Evolutionary conservation across 2,113 vertebrate genomes (phyloP).

Genomic region (Chrysemys picta): DNA sequence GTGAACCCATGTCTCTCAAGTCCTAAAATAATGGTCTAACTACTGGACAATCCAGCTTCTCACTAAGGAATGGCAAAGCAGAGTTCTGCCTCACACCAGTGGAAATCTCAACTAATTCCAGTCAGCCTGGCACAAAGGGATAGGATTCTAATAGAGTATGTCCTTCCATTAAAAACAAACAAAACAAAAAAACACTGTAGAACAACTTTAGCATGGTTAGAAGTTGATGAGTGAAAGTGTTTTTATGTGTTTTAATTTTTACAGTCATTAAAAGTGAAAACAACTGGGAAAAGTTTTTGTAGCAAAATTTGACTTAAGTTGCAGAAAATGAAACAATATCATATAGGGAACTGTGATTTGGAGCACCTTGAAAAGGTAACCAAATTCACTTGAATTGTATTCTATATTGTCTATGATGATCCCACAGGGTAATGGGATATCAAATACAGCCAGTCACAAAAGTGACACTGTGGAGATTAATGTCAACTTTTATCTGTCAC

Average conservation of each 20-base stretch:
- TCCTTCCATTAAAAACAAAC: background rate
- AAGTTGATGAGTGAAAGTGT: background rate
- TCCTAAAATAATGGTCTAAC: background rate
- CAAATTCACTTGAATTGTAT: slow-evolving; percentile 5
- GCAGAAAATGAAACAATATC: slow-evolving; percentile 16
- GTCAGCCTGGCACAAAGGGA: background rate
- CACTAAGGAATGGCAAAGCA: too few relatives aligned
- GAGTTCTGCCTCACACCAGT: background rate
- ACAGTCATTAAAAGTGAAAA: background rate
- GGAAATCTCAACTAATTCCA: background rate
- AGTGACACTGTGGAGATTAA: slow-evolving; percentile 31
- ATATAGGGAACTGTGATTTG: background rate
- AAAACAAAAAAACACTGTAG: background rate
- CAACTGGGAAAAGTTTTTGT: background rate
- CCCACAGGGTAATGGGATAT: slow-evolving; percentile 14
- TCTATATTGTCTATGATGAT: slow-evolving; percentile 5
- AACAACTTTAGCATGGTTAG: background rate
- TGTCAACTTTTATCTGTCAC: slow-evolving; percentile 34
- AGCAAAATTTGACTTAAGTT: slow-evolving; percentile 4
- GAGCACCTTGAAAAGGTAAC: background rate
- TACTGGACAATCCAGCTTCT: background rate
- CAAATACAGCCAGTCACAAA: slow-evolving; percentile 2
- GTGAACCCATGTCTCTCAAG: background rate
- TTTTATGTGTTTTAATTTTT: background rate
- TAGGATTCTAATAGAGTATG: background rate